phyloP scores from a whole-genome alignment of 2,113 vertebrate genomes.

The Ginglymostoma cirratum region DNA sequence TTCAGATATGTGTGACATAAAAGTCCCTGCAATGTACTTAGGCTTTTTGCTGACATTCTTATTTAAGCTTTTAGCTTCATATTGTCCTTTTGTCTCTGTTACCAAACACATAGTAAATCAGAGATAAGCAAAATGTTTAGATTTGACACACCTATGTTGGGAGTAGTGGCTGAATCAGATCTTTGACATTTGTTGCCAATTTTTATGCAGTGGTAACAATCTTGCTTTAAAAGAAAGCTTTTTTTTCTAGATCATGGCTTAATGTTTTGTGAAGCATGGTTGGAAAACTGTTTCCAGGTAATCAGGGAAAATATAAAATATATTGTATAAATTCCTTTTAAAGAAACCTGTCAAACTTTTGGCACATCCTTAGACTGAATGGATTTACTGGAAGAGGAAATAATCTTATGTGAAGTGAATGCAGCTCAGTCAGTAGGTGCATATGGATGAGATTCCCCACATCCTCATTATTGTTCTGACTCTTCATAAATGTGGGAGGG shows the following conservation, averaged over 20 bases:
- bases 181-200: neutral
- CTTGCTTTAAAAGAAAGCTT: neutral
- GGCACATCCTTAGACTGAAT: conserved; percentile 30
- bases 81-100: conserved; percentile 8
- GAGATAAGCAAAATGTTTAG: neutral
- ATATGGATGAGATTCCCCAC: conserved; percentile 37
- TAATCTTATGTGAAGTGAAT: conserved; percentile 31
- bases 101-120: conserved; percentile 17
- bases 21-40: neutral
- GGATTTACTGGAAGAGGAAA: conserved; percentile 32
- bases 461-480: conserved; percentile 12
- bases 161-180: neutral
- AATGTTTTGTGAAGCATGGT: neutral
- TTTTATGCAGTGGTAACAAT: neutral
- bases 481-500: neutral
- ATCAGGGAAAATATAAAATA: neutral
- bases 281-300: neutral
- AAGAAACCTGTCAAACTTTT: conserved; percentile 33
- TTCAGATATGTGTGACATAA: neutral
- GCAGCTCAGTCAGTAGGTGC: conserved; percentile 32
- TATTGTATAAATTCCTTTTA: conserved; percentile 10
- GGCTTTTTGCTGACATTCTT: neutral
- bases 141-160: conserved; percentile 17
- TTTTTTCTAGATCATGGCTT: neutral
- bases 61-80: neutral